Evolutionary conservation across 2,888 invertebrate species (phyloP).

Genomic region (Ligdia adustata): DNA sequence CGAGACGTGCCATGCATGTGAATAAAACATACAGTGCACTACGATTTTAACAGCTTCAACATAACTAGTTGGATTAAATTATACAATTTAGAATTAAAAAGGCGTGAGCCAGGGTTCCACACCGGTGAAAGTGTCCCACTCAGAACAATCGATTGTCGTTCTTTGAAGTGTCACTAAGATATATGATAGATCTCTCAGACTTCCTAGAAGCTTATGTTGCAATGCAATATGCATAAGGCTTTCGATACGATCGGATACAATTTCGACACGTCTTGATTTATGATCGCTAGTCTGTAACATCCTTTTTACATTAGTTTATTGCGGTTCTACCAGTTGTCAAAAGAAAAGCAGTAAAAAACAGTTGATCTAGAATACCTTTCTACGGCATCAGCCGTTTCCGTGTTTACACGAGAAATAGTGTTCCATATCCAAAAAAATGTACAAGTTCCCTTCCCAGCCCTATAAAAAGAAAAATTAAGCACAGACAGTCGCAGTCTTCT

Average conservation of each 20-base stretch:
- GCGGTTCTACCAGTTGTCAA: slow-evolving; percentile 48
- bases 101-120: slow-evolving; percentile 56
- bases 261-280: slow-evolving; percentile 15
- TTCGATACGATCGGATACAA: slow-evolving; percentile 40
- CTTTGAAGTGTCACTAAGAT: slow-evolving; percentile 72
- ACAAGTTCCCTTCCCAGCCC: slow-evolving; percentile 27
- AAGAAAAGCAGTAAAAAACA: slow-evolving; percentile 63
- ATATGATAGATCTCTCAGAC: slow-evolving; percentile 63
- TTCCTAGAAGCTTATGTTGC: slow-evolving; percentile 57
- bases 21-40: slow-evolving; percentile 61
- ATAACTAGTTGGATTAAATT: slow-evolving; percentile 70
- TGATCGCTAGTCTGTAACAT: slow-evolving; percentile 1
- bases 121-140: slow-evolving; percentile 74
- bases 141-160: slow-evolving; percentile 71
- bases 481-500: slow-evolving; percentile 20
- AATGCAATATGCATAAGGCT: slow-evolving; percentile 49
- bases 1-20: slow-evolving; percentile 64
- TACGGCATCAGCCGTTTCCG: slow-evolving; percentile 55
- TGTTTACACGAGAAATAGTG: slow-evolving; percentile 55
- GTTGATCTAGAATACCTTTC: slow-evolving; percentile 60
- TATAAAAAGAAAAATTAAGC: slow-evolving; percentile 39
- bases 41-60: slow-evolving; percentile 54
- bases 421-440: slow-evolving; percentile 36
- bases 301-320: slow-evolving; percentile 1
- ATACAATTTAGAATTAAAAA: slow-evolving; percentile 65